Evolutionary conservation across 2,888 invertebrate species (phyloP).

Genomic region (Lasioglossum pauxillum): DNA sequence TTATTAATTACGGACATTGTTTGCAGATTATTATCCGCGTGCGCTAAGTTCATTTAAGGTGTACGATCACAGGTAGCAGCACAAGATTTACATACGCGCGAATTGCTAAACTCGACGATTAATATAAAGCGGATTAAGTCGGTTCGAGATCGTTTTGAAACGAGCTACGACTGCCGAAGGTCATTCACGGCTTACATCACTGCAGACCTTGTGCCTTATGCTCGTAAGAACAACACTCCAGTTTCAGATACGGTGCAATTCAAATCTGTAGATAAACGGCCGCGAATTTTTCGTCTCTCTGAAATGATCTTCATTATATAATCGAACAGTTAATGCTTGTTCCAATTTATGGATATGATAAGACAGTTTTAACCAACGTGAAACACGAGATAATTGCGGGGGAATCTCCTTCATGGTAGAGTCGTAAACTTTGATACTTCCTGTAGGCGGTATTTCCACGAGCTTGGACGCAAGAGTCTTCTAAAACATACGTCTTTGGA

Average conservation of each 20-base stretch:
- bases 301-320: not conserved
- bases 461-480: not conserved
- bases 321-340: not conserved
- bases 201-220: conserved; percentile 51
- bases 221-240: conserved; percentile 25
- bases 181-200: conserved; percentile 47
- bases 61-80: not conserved
- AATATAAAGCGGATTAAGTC: conserved; percentile 38
- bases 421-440: not conserved
- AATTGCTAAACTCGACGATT: conserved; percentile 4
- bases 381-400: not conserved
- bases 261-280: not conserved
- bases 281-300: not conserved
- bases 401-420: not conserved
- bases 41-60: not conserved
- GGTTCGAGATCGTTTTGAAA: conserved; percentile 47
- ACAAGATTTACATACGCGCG: not conserved
- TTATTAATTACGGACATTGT: not conserved
- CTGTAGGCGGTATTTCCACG: conserved; percentile 6
- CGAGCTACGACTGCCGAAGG: conserved; percentile 32
- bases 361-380: not conserved
- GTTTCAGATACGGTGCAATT: conserved; percentile 20
- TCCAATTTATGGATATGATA: not conserved
- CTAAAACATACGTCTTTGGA: not conserved
- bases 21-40: not conserved